phyloP scores from a whole-genome alignment of 2,113 vertebrate genomes.

The Progne subis region DNA sequence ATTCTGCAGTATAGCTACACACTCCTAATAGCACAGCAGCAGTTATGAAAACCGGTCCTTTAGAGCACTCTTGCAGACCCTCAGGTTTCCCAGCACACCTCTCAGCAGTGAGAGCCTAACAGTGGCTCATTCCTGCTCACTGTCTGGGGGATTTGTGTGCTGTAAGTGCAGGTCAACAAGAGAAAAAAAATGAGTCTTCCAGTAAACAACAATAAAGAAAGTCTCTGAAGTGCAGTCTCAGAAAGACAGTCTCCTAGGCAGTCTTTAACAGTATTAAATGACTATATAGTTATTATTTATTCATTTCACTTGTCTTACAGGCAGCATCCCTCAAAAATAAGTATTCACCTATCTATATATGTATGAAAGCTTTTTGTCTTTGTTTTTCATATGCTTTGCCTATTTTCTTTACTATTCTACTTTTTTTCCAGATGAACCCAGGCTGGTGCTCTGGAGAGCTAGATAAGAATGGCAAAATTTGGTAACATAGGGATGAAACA shows the following conservation, averaged over 20 bases:
- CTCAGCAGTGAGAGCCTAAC: background rate
- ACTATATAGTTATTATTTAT: conserved; percentile 40
- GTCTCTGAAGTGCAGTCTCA: background rate
- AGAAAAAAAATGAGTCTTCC: background rate
- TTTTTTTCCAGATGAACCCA: background rate
- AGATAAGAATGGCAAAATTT: background rate
- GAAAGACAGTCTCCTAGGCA: background rate
- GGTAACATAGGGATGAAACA: background rate
- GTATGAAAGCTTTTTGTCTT: background rate
- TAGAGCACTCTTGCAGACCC: background rate
- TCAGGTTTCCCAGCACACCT: background rate
- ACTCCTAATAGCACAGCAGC: background rate
- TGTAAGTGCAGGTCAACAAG: background rate
- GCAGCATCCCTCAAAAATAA: background rate
- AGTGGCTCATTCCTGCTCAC: background rate
- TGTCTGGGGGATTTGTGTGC: background rate
- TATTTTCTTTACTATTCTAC: background rate
- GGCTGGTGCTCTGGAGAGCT: background rate
- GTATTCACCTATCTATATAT: background rate
- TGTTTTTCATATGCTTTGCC: background rate
- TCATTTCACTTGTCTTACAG: background rate
- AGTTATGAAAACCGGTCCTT: background rate
- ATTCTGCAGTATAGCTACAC: background rate
- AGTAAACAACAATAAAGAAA: background rate
- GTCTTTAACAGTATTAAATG: conserved; percentile 17